phyloP scores from a whole-genome alignment of 2,797 vertebrate species.

The Apodemus agrarius region DNA sequence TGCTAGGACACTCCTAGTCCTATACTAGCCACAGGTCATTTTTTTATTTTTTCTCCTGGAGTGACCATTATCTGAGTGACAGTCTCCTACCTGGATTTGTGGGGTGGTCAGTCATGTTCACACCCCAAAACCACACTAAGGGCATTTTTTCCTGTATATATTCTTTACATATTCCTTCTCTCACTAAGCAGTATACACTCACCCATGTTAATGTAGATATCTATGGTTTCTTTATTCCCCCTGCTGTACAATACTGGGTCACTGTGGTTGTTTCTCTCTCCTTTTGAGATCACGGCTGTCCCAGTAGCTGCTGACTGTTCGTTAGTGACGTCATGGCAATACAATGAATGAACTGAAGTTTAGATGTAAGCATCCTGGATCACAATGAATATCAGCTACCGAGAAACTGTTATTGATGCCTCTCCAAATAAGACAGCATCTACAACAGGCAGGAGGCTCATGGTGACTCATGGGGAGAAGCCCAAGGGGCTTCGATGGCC shows the following conservation, averaged over 20 bases:
- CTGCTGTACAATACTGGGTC: not conserved
- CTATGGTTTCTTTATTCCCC: not conserved
- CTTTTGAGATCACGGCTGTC: not conserved
- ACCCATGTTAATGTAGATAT: not conserved
- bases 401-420: not conserved
- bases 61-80: not conserved
- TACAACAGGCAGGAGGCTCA: not conserved
- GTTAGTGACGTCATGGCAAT: not conserved
- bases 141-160: not conserved
- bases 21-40: not conserved
- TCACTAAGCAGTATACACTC: not conserved
- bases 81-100: not conserved
- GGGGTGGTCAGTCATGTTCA: not conserved
- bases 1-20: not conserved
- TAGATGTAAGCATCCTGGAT: not conserved
- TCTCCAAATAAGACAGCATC: constrained; percentile 17
- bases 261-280: not conserved
- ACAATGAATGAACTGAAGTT: constrained; percentile 43
- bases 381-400: constrained; percentile 21
- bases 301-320: constrained; percentile 37
- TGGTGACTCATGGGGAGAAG: not conserved
- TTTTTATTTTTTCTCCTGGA: not conserved
- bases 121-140: not conserved
- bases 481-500: not conserved
- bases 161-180: constrained; percentile 35